Evolutionary conservation across 2,113 vertebrate genomes (phyloP).

Genomic region (Tyto alba): DNA sequence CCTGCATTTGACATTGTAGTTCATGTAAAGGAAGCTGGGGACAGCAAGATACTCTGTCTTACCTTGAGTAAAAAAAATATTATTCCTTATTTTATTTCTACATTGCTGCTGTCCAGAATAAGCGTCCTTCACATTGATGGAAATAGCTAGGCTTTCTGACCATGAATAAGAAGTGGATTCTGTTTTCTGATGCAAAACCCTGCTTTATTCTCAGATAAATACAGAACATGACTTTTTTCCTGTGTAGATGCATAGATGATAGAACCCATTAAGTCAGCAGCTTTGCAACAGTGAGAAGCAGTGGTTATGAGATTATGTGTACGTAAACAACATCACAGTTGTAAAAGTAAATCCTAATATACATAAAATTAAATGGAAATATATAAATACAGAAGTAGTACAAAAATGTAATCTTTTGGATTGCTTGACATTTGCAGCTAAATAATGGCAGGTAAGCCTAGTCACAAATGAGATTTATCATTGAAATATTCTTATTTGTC

Average conservation of each 20-base stretch:
- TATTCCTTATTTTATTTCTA: background rate
- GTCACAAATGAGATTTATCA: background rate
- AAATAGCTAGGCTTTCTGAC: background rate
- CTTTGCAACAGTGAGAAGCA: background rate
- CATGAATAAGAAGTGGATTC: background rate
- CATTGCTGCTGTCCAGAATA: background rate
- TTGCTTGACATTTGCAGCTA: background rate
- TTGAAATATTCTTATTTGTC: background rate
- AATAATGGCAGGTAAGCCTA: background rate
- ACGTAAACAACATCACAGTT: background rate
- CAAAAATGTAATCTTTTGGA: background rate
- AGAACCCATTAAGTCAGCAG: background rate
- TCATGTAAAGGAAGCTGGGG: background rate
- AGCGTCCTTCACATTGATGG: background rate
- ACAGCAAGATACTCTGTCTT: fast-evolving
- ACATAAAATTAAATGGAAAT: background rate
- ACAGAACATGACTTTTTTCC: background rate
- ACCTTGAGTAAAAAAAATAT: background rate
- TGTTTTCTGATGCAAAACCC: background rate
- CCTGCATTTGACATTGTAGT: background rate
- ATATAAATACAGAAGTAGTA: background rate
- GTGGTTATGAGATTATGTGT: background rate
- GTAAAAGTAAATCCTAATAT: background rate
- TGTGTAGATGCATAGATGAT: background rate
- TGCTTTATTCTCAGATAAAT: background rate